Evolutionary conservation across 1,140 invertebrate species (phyloP), one percentile per base, ranked within the genome.

Genomic region (Aphelenchoides avenae): DNA sequence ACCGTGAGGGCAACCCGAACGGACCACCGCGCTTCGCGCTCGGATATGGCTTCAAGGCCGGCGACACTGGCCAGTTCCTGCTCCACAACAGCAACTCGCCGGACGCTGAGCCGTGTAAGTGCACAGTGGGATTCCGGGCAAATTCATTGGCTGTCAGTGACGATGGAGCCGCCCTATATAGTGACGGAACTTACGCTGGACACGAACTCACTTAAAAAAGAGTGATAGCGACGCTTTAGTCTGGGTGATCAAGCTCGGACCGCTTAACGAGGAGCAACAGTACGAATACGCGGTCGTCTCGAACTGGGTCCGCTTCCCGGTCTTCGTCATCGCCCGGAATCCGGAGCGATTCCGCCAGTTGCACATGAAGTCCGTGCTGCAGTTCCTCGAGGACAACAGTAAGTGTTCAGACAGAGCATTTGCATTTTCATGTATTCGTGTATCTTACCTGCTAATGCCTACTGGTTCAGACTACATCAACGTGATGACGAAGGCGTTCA

Each of bases 371-470:
- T 44, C 43, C 18, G 73, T 75, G 13, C 55, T 75, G 2, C 72
- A 75, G 41, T 75, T 75, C 63, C 56, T 75, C 5, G 72, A 77
- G 53, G 72, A 77, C 40, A 75, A 75, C 57, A 75, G 70, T 73
- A 37, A 71, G 66, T 71, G 15, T 30, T n/a, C 13, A 13, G 36
- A 9, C 15, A 11, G 60, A 53, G 22, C 47, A 18, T 31, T 6
- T 5, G 5, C 22, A 24, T 54, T 27, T 26, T 9, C 29, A 1
- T 11, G 27, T 51, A 3, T 2, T 30, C 18, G 5, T 26, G 11
- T 22, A 53, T 53, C 30, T 11, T 20, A 50, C 31, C 11, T 15
- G 5, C 39, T 6, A 36, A 67, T 15, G 24, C 1, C 24, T 11
- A 3, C 27, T 24, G 34, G 55, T 72, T 64, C 44, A 73, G 71